Base-by-base conservation (phyloP, 2,888 invertebrate species). In the Trissonchulus sp. region DNA sequence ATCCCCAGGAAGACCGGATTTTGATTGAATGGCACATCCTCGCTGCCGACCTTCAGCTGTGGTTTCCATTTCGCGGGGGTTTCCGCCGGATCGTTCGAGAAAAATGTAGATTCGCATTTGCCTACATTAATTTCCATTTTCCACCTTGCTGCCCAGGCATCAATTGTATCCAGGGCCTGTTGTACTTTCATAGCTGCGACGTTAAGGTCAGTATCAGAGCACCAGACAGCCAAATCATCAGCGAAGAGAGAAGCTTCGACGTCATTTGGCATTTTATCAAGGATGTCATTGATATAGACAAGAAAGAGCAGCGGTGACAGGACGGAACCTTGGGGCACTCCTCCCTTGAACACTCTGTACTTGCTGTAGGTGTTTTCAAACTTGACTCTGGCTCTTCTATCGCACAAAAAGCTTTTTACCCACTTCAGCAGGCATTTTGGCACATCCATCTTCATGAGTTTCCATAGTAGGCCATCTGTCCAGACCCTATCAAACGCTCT, bases 321-420 rank as follows among this genome's bases (percentile, higher is more conserved):
- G n/a, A 60, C 60, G n/a, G 18, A 60, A n/a, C 60, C 60, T n/a
- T 60, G 60, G n/a, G 60, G 60, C 18, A 60, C 60, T 23, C 60
- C 60, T 60, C 60, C 60, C 60, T 60, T 60, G 60, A 60, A 60
- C n/a, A 18, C 18, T n/a, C n/a, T 60, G 18, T n/a, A n/a, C 60
- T 60, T 60, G 60, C 60, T 60, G 18, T 23, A n/a, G 18, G n/a
- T n/a, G 18, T n/a, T n/a, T n/a, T n/a, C n/a, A n/a, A 60, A 60
- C 60, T 60, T n/a, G 18, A 60, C 60, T 60, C 60, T 18, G 18
- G 60, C 60, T 23, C 60, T 18, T n/a, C 60, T 60, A 60, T 60
- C 60, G 60, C 60, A 60, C 60, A 60, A n/a, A n/a, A 60, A 60
- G 60, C 18, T n/a, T n/a, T 60, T 60, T n/a, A n/a, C n/a, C 60